These are phyloP conservation scores for Drosophila bipectinata DNA, from an alignment of 1,140 invertebrate genomes.

Conservation along the genomic window DNA sequence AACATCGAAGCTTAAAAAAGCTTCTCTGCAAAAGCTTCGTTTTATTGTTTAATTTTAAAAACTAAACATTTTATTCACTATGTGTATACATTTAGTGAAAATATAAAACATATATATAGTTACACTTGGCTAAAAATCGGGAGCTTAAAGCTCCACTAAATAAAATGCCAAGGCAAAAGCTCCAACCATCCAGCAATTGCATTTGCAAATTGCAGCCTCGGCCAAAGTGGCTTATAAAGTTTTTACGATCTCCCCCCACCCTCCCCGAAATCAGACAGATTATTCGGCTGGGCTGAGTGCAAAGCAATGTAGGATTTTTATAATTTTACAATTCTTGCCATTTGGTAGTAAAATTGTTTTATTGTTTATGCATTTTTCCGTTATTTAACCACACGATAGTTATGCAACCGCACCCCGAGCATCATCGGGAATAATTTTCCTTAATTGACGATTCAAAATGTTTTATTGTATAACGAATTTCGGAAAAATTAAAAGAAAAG, in stretches of 20 bases:
- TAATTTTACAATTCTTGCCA: slow-evolving; percentile 52
- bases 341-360: slow-evolving; percentile 60
- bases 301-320: slow-evolving; percentile 56
- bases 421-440: slow-evolving; percentile 13
- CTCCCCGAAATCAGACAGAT: slow-evolving; percentile 39
- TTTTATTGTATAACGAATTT: slow-evolving; percentile 2
- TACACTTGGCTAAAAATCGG: not conserved
- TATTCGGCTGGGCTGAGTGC: slow-evolving; percentile 73
- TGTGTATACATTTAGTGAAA: not conserved
- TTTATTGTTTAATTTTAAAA: not conserved
- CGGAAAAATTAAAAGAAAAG: slow-evolving; percentile 17
- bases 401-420: slow-evolving; percentile 47
- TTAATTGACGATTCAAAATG: slow-evolving; percentile 17
- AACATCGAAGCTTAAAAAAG: slow-evolving; percentile 34
- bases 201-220: slow-evolving; percentile 33
- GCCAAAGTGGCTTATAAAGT: slow-evolving; percentile 30
- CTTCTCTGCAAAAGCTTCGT: slow-evolving; percentile 4
- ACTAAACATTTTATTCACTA: slow-evolving; percentile 1
- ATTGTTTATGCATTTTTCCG: slow-evolving; percentile 55
- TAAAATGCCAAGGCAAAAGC: slow-evolving; percentile 28
- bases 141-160: slow-evolving; percentile 4
- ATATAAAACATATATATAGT: not conserved
- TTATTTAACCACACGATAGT: slow-evolving; percentile 31
- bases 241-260: slow-evolving; percentile 37
- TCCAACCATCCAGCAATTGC: slow-evolving; percentile 15